Conservation (phyloP, 2,113 vertebrate species). For the Neodontobutis hainanensis region DNA sequence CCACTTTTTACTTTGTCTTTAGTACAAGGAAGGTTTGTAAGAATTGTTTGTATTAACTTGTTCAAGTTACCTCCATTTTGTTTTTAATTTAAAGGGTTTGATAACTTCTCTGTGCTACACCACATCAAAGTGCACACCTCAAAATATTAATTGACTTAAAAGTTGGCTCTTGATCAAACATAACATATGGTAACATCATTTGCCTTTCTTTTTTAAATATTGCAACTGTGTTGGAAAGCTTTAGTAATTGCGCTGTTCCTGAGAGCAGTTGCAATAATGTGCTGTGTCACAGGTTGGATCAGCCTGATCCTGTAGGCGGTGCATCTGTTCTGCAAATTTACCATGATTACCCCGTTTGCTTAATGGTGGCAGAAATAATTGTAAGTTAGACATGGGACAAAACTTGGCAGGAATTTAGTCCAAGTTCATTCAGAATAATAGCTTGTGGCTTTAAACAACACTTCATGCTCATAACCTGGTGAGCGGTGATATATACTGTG, state of each 20-base stretch:
- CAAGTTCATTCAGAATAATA: conserved; percentile 5
- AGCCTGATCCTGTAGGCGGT: conserved; percentile 27
- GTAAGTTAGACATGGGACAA: conserved; percentile 30
- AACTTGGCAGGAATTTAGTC: background rate
- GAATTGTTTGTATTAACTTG: too few relatives aligned
- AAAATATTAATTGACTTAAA: too few relatives aligned
- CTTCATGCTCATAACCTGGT: conserved; percentile 1
- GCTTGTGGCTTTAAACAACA: conserved; percentile 10
- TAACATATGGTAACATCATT: background rate
- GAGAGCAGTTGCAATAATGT: conserved; percentile 20
- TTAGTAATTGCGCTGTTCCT: conserved; percentile 21
- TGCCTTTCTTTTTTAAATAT: background rate
- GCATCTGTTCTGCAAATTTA: conserved; percentile 40
- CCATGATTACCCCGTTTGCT: conserved; percentile 42
- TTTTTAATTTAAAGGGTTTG: too few relatives aligned
- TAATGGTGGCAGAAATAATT: conserved; percentile 31
- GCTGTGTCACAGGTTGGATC: conserved; percentile 32
- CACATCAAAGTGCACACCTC: background rate
- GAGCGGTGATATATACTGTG: background rate
- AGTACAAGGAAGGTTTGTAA: background rate
- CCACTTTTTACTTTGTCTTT: background rate
- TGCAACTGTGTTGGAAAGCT: background rate
- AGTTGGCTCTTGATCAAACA: background rate
- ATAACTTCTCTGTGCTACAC: too few relatives aligned
- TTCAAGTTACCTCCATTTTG: too few relatives aligned